These are phyloP conservation scores for Tapera naevia DNA, from an alignment of 2,797 vertebrate genomes.

Conservation along the genomic window DNA sequence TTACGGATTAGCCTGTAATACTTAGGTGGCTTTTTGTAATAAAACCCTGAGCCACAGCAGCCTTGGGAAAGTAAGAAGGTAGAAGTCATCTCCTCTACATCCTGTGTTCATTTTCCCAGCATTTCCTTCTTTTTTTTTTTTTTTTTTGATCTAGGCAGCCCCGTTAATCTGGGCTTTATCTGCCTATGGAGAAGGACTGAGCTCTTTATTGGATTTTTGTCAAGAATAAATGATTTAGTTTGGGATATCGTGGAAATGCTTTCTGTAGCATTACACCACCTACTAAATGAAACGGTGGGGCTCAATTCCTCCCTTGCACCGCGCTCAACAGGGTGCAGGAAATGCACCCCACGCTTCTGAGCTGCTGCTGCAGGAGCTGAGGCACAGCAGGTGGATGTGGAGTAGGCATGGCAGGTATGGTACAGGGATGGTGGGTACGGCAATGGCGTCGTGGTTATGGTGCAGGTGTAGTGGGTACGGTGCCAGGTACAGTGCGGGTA, in stretches of 20 bases:
- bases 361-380: background rate
- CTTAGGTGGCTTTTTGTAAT: conserved; percentile 84
- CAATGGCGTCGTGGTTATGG: accelerated
- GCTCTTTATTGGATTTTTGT: conserved; percentile 84
- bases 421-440: accelerated
- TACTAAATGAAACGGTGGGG: conserved; percentile 72
- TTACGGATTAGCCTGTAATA: conserved; percentile 86
- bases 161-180: conserved; percentile 81
- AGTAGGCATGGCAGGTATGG: accelerated
- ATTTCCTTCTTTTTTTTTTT: conserved; percentile 6
- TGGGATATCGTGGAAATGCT: conserved; percentile 73
- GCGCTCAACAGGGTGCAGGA: conserved; percentile 66
- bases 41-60: conserved; percentile 76
- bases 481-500: accelerated
- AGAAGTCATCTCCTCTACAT: conserved; percentile 68
- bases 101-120: conserved; percentile 70
- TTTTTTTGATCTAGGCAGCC: conserved; percentile 68
- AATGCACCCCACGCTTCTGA: conserved; percentile 8
- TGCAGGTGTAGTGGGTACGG: accelerated
- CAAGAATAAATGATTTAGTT: conserved; percentile 79
- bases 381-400: accelerated
- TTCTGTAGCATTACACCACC: conserved; percentile 69
- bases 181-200: conserved; percentile 80
- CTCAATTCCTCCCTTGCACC: conserved; percentile 65
- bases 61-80: conserved; percentile 76